phyloP scores from a whole-genome alignment of 2,888 invertebrate species.

The Chesias legatella region DNA sequence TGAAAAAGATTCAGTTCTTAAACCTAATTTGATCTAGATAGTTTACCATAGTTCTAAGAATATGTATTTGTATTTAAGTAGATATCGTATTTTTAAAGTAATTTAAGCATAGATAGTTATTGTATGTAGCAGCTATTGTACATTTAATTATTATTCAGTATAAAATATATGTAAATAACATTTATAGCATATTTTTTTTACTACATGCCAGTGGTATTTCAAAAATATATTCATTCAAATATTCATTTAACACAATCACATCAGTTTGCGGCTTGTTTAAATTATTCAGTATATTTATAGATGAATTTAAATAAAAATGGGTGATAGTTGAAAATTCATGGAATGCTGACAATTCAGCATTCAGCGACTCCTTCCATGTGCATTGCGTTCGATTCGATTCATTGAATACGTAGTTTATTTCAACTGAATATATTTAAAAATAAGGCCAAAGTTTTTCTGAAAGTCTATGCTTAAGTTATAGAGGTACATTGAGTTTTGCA shows the following conservation, averaged over 20 bases:
- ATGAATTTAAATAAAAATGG: conserved; percentile 42
- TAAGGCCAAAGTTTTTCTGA: too few species aligned
- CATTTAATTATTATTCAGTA: background rate
- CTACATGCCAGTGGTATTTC: too few species aligned
- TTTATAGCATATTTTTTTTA: too few species aligned
- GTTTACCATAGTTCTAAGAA: too few species aligned
- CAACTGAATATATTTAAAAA: background rate
- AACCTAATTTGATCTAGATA: background rate
- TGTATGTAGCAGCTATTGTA: too few species aligned
- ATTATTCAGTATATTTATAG: conserved; percentile 32
- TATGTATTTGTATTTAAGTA: too few species aligned
- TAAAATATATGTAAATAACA: background rate
- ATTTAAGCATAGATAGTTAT: too few species aligned
- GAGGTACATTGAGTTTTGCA: too few species aligned
- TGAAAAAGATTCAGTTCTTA: background rate
- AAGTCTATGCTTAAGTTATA: too few species aligned
- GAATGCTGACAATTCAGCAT: conserved; percentile 25
- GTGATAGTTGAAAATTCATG: conserved; percentile 43
- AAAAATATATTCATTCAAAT: too few species aligned
- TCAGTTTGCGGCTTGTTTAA: background rate
- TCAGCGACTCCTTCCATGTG: conserved; percentile 36
- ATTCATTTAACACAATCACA: background rate
- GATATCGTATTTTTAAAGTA: background rate
- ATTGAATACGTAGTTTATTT: conserved; percentile 13
- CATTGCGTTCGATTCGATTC: conserved; percentile 41